Conservation (phyloP, 2,113 vertebrate genomes). For the Prionailurus bengalensis region DNA sequence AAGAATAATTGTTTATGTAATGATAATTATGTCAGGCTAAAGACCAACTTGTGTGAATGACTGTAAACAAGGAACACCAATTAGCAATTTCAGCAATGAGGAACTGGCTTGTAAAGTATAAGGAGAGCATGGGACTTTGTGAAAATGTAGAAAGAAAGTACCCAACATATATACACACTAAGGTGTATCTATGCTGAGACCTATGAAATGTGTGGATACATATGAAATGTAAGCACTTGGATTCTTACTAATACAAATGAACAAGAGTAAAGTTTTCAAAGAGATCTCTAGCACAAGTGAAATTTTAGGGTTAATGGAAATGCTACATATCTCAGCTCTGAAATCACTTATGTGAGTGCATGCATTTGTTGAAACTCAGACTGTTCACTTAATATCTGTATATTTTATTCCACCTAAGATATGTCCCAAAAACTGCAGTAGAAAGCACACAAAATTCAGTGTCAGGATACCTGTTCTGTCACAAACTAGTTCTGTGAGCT, state of each 20-base stretch:
- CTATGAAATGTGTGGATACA: neutral
- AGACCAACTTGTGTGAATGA: constrained; percentile 27
- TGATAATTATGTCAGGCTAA: constrained; percentile 54
- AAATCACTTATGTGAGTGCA: neutral
- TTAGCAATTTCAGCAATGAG: constrained; percentile 43
- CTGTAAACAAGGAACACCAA: constrained; percentile 39
- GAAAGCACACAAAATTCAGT: neutral
- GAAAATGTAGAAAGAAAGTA: neutral
- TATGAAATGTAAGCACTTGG: constrained; percentile 5
- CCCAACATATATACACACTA: neutral
- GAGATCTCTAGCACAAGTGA: neutral
- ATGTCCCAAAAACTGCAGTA: neutral
- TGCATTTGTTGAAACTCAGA: neutral
- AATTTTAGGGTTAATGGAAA: neutral
- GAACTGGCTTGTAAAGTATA: neutral
- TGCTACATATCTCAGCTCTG: neutral
- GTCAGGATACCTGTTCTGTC: neutral
- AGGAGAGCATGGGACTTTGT: neutral
- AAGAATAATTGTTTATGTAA: constrained; percentile 56
- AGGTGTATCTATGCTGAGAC: neutral
- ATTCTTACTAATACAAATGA: constrained; percentile 19
- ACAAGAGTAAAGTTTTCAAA: constrained; percentile 12
- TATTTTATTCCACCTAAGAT: neutral
- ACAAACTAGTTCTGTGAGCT: neutral
- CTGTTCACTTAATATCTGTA: neutral